Conservation (phyloP, 2,888 invertebrate species). For the Platerodrilus igneus region DNA sequence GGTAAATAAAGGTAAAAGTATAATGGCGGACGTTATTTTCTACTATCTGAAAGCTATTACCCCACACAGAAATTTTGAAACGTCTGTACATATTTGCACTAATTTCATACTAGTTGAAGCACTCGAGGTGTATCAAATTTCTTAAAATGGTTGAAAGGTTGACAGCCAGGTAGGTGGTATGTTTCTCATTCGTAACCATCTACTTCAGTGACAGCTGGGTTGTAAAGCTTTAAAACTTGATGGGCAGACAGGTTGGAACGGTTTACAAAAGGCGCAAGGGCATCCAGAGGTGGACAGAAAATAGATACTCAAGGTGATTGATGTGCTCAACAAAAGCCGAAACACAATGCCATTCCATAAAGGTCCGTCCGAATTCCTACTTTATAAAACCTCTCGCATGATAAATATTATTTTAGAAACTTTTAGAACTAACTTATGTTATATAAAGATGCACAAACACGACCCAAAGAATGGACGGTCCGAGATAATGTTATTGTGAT, state of each 20-base stretch:
- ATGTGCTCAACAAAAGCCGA: constrained; percentile 30
- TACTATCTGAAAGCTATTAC: no score
- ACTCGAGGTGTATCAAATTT: constrained; percentile 15
- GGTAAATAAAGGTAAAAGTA: no score
- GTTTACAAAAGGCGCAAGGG: constrained; percentile 15
- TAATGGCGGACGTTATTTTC: no score
- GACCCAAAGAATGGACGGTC: constrained; percentile 32
- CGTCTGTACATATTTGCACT: constrained; percentile 3
- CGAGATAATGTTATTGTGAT: constrained; percentile 39
- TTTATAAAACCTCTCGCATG: constrained; percentile 32
- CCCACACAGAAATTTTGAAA: constrained; percentile 6
- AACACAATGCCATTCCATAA: constrained; percentile 34
- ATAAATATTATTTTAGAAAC: constrained; percentile 46
- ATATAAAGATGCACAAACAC: constrained; percentile 44
- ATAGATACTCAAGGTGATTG: constrained; percentile 28
- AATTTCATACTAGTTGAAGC: constrained; percentile 3
- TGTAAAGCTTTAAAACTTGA: constrained; percentile 23
- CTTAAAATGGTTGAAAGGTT: constrained; percentile 1
- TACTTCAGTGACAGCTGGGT: constrained; percentile 18
- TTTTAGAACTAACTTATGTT: constrained; percentile 38
- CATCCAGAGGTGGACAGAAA: constrained; percentile 22
- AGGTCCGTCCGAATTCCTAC: constrained; percentile 32
- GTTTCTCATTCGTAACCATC: constrained; percentile 19
- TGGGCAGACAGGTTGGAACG: constrained; percentile 26
- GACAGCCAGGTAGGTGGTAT: constrained; percentile 10